Conservation (phyloP, 2,797 vertebrate genomes). For the Etheostoma perlongum region DNA sequence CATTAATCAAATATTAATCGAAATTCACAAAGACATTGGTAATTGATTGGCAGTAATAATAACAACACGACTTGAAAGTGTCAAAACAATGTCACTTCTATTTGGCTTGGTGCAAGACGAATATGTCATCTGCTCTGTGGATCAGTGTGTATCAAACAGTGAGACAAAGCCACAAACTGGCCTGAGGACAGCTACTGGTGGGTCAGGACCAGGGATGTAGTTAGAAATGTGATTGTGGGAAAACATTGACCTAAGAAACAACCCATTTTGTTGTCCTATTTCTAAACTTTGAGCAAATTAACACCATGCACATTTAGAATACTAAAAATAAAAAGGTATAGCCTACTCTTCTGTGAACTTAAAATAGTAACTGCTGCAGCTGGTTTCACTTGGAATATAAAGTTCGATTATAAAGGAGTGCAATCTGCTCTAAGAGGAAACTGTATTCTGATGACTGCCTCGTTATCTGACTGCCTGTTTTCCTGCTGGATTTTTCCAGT, state of each 20-base stretch:
- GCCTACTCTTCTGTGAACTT: not conserved
- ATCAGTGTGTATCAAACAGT: not conserved
- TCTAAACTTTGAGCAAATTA: not conserved
- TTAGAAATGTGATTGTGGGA: conserved; percentile 6
- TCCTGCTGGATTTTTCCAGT: conserved; percentile 54
- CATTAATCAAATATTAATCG: conserved; percentile 12
- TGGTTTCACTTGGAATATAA: conserved; percentile 40
- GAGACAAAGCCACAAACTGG: conserved; percentile 11
- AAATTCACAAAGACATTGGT: not conserved
- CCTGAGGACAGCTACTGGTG: not conserved
- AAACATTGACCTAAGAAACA: conserved; percentile 18
- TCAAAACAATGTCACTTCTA: conserved; percentile 29
- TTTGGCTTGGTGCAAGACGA: not conserved
- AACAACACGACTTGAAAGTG: conserved; percentile 10
- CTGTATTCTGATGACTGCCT: conserved; percentile 5
- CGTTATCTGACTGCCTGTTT: conserved; percentile 41
- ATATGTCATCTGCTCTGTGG: not conserved
- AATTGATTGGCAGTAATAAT: conserved; percentile 20
- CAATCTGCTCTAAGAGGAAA: conserved; percentile 31
- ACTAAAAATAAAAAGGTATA: not conserved
- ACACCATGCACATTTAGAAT: not conserved
- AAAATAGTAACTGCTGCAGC: conserved; percentile 30
- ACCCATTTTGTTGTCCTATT: not conserved
- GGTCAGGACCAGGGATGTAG: not conserved
- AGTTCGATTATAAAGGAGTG: conserved; percentile 19